Conservation (phyloP, 2,113 vertebrate species). For the Onychorhynchus coronatus region DNA sequence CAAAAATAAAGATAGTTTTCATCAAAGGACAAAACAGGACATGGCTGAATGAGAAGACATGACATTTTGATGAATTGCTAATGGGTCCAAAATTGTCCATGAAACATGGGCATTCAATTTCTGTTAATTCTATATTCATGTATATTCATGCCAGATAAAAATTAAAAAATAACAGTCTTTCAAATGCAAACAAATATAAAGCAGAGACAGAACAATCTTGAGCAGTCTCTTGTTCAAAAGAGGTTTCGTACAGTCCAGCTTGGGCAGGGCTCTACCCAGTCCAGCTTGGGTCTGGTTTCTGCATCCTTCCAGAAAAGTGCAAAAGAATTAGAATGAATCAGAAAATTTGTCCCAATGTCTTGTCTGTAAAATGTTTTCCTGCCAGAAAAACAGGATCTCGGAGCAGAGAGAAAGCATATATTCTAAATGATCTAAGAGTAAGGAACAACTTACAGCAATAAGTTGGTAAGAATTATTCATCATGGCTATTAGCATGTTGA, state of each 20-base stretch:
- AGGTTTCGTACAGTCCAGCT: neutral
- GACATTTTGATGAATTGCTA: neutral
- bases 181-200: neutral
- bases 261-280: neutral
- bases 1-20: neutral
- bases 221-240: neutral
- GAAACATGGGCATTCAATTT: neutral
- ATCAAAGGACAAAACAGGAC: neutral
- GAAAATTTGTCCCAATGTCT: neutral
- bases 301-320: neutral
- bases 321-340: neutral
- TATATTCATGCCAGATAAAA: neutral
- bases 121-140: neutral
- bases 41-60: neutral
- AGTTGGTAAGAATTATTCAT: conserved; percentile 99
- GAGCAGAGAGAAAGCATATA: neutral
- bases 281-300: neutral
- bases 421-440: neutral
- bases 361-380: neutral
- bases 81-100: neutral
- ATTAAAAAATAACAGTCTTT: neutral
- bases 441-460: conserved; percentile 87
- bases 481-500: conserved; percentile 99
- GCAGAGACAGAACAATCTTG: neutral
- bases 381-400: neutral